Percentiles rank a stretch among this genome's conserved stretches.
phyloP scores from a whole-genome alignment of 2,113 vertebrate genomes.

The Oncorhynchus keta region DNA sequence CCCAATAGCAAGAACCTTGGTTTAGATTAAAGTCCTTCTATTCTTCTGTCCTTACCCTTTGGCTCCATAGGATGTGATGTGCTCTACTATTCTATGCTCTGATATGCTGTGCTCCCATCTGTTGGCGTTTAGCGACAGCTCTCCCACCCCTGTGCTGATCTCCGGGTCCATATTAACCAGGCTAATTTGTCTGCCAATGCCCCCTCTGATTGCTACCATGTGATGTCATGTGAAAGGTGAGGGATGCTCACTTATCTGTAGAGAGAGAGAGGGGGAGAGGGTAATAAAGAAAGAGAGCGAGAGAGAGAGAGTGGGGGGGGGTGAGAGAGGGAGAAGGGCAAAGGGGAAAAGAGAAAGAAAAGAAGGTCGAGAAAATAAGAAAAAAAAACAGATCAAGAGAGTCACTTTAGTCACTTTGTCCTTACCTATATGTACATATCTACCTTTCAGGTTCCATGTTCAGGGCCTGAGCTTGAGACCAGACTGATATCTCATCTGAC shows the following conservation, averaged over 20 bases:
- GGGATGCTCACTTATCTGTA: conserved; percentile 69
- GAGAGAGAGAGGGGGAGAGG: conserved; percentile 6
- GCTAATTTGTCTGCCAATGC: conserved; percentile 76
- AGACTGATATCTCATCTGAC: conserved; percentile 22
- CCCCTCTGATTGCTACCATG: conserved; percentile 73
- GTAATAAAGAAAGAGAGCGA: conserved; percentile 4
- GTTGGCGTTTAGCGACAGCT: conserved; percentile 70
- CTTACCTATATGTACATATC: too few species aligned
- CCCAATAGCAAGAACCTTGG: neutral
- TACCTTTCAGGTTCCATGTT: conserved; percentile 18
- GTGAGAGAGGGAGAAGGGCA: conserved; percentile 22
- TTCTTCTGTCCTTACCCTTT: conserved; percentile 6
- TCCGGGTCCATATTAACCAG: conserved; percentile 70
- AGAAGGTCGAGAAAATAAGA: neutral
- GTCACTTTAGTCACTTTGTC: too few species aligned
- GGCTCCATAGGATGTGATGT: conserved; percentile 8
- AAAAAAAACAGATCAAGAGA: conserved; percentile 1
- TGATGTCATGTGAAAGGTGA: conserved; percentile 71
- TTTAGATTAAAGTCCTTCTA: too few species aligned
- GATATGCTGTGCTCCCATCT: conserved; percentile 57
- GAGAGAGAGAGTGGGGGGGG: neutral
- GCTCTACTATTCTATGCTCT: conserved; percentile 34
- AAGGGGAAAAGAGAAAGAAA: conserved; percentile 4
- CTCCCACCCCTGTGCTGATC: conserved; percentile 67
- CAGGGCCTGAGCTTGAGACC: conserved; percentile 16